phyloP scores from a whole-genome alignment of 2,113 vertebrate species.

The Chitala chitala region DNA sequence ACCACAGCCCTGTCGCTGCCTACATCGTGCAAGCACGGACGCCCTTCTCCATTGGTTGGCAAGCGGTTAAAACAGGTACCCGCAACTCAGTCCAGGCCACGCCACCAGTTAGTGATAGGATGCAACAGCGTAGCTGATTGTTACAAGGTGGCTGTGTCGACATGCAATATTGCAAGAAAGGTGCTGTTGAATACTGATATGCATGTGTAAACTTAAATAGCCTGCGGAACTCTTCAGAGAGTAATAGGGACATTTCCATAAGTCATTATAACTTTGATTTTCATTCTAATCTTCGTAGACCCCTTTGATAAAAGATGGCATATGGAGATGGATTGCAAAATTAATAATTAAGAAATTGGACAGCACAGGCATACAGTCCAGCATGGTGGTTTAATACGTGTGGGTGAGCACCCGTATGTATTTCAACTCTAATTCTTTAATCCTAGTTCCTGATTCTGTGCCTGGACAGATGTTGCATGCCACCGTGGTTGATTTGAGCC shows the following conservation, averaged over 20 bases:
- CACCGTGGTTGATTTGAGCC: constrained; percentile 58
- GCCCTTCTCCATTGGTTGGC: constrained; percentile 65
- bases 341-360: neutral
- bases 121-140: neutral
- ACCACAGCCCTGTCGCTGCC: constrained; percentile 62
- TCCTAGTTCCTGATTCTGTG: constrained; percentile 68
- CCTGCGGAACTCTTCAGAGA: neutral
- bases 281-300: constrained; percentile 5
- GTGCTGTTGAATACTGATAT: neutral
- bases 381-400: neutral
- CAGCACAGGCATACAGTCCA: neutral
- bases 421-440: constrained; percentile 46
- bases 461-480: constrained; percentile 63
- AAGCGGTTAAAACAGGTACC: constrained; percentile 60
- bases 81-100: neutral
- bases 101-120: neutral
- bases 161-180: neutral
- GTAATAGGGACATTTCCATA: neutral
- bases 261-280: constrained; percentile 1
- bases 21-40: constrained; percentile 60
- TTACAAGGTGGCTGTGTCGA: neutral
- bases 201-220: neutral
- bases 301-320: constrained; percentile 9
- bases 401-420: neutral
- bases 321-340: constrained; percentile 11